Conservation (phyloP, 2,888 invertebrate species). For the Drosophila putrida region DNA sequence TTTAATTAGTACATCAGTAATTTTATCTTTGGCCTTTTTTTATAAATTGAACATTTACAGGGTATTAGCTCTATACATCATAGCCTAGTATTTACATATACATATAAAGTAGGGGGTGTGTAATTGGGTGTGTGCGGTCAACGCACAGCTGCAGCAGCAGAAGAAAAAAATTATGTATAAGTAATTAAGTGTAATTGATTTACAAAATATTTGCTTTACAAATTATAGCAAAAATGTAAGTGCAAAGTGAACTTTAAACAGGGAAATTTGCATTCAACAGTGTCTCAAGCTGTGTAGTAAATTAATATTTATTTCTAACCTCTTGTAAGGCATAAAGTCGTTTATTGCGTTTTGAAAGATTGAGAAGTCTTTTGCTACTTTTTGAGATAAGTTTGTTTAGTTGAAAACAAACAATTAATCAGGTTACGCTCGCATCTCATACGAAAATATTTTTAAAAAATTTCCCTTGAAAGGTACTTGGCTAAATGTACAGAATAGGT, state of each 20-base stretch:
- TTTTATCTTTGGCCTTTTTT: no score
- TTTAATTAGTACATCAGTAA: no score
- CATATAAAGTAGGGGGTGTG: slow-evolving; percentile 5
- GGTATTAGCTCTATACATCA: slow-evolving; percentile 4
- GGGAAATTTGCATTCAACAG: background rate
- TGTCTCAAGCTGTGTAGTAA: background rate
- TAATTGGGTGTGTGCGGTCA: slow-evolving; percentile 49
- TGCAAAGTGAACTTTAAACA: background rate
- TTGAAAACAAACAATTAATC: no score
- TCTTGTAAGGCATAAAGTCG: background rate
- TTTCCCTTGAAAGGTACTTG: no score
- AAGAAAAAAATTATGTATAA: slow-evolving; percentile 12
- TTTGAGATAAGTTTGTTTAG: background rate
- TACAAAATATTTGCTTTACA: slow-evolving; percentile 21
- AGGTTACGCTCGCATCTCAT: no score
- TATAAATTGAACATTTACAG: background rate
- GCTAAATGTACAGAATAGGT: no score
- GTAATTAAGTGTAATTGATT: slow-evolving; percentile 17
- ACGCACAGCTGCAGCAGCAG: slow-evolving; percentile 38
- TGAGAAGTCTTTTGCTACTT: background rate
- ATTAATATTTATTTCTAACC: background rate
- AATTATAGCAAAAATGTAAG: background rate
- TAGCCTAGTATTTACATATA: background rate
- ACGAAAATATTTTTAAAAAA: no score
- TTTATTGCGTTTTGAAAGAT: background rate